phyloP scores from a whole-genome alignment of 2,797 vertebrate genomes.

The Eulemur coronatus region DNA sequence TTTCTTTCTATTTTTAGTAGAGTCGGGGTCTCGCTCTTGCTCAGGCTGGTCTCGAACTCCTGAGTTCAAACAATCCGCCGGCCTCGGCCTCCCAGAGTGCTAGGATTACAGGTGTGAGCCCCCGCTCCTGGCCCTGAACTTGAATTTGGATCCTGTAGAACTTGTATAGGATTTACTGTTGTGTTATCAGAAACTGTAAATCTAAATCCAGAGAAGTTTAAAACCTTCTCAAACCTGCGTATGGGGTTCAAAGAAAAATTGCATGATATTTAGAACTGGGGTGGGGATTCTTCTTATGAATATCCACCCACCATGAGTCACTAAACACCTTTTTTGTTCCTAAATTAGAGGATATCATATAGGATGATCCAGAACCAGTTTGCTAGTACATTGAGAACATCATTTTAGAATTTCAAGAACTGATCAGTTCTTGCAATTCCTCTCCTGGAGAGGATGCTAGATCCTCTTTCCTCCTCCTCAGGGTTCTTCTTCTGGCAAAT shows the following conservation, averaged over 20 bases:
- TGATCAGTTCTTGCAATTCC: neutral
- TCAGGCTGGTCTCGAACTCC: too few species aligned
- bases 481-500: neutral
- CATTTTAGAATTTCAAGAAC: neutral
- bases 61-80: too few species aligned
- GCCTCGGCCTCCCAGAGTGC: too few species aligned
- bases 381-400: neutral
- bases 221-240: neutral
- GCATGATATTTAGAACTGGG: neutral
- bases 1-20: too few species aligned
- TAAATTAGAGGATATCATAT: neutral
- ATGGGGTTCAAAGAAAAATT: neutral
- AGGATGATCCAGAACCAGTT: neutral
- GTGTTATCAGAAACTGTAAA: neutral
- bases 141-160: neutral
- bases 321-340: neutral
- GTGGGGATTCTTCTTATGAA: neutral
- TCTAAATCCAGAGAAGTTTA: neutral
- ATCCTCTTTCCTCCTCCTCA: neutral
- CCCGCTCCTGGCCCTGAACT: too few species aligned
- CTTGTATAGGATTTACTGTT: neutral
- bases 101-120: too few species aligned
- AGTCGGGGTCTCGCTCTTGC: too few species aligned
- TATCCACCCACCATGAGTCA: too few species aligned
- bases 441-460: neutral